These are phyloP conservation scores for Dicaeum eximium DNA, from an alignment of 2,113 vertebrate species.

Conservation along the genomic window DNA sequence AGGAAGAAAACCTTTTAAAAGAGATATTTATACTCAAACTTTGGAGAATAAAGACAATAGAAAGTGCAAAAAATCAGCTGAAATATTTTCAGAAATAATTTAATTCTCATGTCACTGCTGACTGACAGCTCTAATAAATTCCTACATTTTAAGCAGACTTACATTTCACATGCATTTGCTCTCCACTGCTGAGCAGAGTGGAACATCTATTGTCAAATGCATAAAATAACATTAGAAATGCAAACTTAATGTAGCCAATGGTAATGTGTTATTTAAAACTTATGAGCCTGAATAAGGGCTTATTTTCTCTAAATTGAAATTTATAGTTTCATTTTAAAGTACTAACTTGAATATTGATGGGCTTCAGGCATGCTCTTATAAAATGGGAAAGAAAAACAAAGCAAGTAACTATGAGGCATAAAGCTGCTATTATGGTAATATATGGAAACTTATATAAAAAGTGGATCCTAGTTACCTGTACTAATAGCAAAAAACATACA, in stretches of 20 bases:
- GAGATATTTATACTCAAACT: slow-evolving; percentile 42
- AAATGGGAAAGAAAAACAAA: slow-evolving; percentile 71
- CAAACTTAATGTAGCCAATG: slow-evolving; percentile 75
- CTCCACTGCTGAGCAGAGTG: slow-evolving; percentile 64
- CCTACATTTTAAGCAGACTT: slow-evolving; percentile 76
- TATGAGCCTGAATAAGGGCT: slow-evolving; percentile 79
- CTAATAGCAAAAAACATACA: slow-evolving; percentile 22
- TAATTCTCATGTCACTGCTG: slow-evolving; percentile 69
- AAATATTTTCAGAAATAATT: slow-evolving; percentile 75
- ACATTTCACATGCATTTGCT: slow-evolving; percentile 73
- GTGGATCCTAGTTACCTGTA: slow-evolving; percentile 10
- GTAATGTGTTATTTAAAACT: slow-evolving; percentile 87
- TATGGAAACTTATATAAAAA: slow-evolving; percentile 30
- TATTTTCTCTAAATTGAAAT: slow-evolving; percentile 88
- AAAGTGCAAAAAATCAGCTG: slow-evolving; percentile 35
- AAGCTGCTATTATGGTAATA: slow-evolving; percentile 66
- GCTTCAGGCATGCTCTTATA: slow-evolving; percentile 57
- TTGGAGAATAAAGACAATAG: slow-evolving; percentile 61
- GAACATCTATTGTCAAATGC: slow-evolving; percentile 77
- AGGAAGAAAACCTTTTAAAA: slow-evolving; percentile 23
- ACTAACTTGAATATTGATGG: slow-evolving; percentile 78
- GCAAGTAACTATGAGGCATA: slow-evolving; percentile 55
- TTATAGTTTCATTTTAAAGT: slow-evolving; percentile 81
- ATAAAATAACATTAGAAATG: slow-evolving; percentile 80
- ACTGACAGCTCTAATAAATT: slow-evolving; percentile 80